These are phyloP conservation scores for human (Homo sapiens) DNA, from an alignment of 2,113 vertebrate species.

Conservation along the genomic window GRCh38 chr4:81054001-81054500, in stretches of 20 bases:
- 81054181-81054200: not conserved
- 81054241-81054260: not conserved
- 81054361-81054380: not conserved
- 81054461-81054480: not conserved
- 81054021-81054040: not conserved
- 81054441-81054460: not conserved
- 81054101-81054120: not conserved
- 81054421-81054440: constrained; percentile 4
- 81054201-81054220: not conserved
- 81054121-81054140: not conserved
- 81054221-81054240: constrained; percentile 7
- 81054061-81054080: not conserved
- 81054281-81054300: not conserved
- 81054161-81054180: not conserved
- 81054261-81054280: not conserved
- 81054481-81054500: not conserved
- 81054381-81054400: not conserved
- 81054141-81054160: not conserved
- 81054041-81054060: not conserved
- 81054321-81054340: not conserved
- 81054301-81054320: constrained; percentile 3
- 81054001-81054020: not conserved
- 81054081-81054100: not conserved
- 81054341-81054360: not conserved
- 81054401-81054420: not conserved